Evolutionary conservation across 1,140 invertebrate genomes (phyloP).

Genomic region (Gyrodactylus bullatarudis): DNA sequence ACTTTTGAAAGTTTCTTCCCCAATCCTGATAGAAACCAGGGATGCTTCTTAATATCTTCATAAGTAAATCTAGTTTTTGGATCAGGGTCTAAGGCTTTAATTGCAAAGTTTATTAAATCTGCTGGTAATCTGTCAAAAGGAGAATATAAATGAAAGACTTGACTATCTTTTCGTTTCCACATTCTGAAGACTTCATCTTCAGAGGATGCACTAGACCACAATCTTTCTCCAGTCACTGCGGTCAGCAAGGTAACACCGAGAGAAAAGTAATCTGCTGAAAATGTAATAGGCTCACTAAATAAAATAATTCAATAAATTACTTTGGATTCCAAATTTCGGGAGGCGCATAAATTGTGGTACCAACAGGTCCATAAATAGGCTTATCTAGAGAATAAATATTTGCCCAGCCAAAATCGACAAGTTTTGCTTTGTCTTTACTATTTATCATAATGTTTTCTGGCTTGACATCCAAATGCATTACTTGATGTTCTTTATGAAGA

Average conservation of each 20-base stretch:
- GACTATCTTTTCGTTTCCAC: neutral
- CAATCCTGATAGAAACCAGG: neutral
- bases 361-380: neutral
- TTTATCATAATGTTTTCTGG: slow-evolving; percentile 4
- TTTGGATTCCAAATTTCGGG: neutral
- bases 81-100: neutral
- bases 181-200: neutral
- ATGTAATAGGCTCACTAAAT: neutral
- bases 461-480: neutral
- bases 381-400: too few species aligned
- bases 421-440: neutral
- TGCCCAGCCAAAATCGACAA: neutral
- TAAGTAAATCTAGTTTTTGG: neutral
- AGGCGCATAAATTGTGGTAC: neutral
- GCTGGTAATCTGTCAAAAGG: neutral
- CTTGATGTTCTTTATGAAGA: neutral
- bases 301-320: neutral
- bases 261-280: neutral
- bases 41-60: neutral
- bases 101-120: slow-evolving; percentile 1
- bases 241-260: neutral
- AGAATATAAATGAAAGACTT: neutral
- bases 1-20: neutral
- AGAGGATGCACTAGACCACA: neutral
- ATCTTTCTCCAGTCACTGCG: neutral